Evolutionary conservation across 1,140 invertebrate genomes (phyloP).

Genomic region (Muscidifurax raptorellus): DNA sequence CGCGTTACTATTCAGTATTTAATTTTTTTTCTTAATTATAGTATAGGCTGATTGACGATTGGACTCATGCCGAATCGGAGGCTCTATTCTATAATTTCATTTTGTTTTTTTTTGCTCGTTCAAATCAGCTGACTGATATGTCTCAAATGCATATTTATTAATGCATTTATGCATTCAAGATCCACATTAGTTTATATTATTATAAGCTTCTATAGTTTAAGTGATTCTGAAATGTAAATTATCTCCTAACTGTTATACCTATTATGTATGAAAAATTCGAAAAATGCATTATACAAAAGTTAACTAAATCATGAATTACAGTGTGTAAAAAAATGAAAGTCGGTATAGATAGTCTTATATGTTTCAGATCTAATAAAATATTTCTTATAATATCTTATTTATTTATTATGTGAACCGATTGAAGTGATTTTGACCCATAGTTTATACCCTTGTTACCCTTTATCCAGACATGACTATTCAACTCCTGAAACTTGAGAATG

Average conservation of each 20-base stretch:
- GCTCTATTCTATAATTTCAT: background rate
- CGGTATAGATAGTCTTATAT: background rate
- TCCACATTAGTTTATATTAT: background rate
- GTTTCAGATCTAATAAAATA: background rate
- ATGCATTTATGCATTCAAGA: background rate
- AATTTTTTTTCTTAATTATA: background rate
- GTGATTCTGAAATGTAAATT: background rate
- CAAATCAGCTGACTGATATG: too few species aligned
- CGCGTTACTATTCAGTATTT: conserved; percentile 39
- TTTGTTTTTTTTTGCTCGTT: background rate
- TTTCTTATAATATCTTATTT: conserved; percentile 17
- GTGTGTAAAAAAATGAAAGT: background rate
- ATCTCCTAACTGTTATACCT: background rate
- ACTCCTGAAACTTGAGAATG: too few species aligned
- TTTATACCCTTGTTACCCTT: background rate
- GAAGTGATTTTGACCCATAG: background rate
- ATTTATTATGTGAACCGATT: background rate
- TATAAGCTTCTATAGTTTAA: background rate
- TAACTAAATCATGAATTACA: background rate
- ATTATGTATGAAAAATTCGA: background rate
- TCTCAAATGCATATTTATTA: too few species aligned
- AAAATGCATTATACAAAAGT: background rate
- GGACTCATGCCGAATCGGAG: background rate
- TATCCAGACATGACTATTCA: too few species aligned
- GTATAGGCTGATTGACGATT: background rate